phyloP scores from a whole-genome alignment of 1,140 invertebrate genomes.

The Popillia japonica region DNA sequence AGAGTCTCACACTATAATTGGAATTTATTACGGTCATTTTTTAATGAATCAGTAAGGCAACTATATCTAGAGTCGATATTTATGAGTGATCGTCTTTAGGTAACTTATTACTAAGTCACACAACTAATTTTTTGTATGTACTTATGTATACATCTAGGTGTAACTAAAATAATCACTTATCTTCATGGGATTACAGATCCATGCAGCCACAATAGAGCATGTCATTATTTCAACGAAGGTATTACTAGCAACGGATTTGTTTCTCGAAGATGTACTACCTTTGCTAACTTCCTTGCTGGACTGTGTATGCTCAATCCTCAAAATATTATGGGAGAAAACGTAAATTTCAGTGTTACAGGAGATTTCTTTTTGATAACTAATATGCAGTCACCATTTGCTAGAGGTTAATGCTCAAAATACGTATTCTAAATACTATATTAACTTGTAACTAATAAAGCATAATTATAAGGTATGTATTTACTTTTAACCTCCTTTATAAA shows the following conservation, averaged over 20 bases:
- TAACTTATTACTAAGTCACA: no score
- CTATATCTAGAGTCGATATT: no score
- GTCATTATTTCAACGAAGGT: slow-evolving; percentile 12
- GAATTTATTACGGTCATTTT: no score
- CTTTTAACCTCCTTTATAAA: not conserved
- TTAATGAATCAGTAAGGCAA: no score
- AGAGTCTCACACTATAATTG: no score
- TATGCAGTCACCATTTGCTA: slow-evolving; percentile 2
- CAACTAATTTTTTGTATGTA: no score
- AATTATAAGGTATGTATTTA: not conserved
- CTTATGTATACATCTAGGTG: no score
- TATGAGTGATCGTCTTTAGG: no score
- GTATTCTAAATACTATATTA: not conserved
- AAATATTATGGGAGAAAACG: slow-evolving; percentile 34
- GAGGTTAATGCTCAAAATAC: not conserved
- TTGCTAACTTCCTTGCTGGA: slow-evolving; percentile 1
- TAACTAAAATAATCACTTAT: no score
- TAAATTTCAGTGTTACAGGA: slow-evolving; percentile 10
- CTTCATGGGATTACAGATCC: slow-evolving; percentile 4
- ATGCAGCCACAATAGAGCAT: slow-evolving; percentile 34
- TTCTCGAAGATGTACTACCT: slow-evolving; percentile 10
- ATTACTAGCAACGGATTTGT: slow-evolving; percentile 30
- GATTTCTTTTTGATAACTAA: slow-evolving; percentile 33
- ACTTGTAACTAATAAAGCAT: not conserved
- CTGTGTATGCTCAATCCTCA: slow-evolving; percentile 8